A percentile compares a stretch with the other conserved stretches of the same genome.
Conservation (phyloP, 53 echinoderm and acorn worm species). For the Glandiceps talaboti region DNA sequence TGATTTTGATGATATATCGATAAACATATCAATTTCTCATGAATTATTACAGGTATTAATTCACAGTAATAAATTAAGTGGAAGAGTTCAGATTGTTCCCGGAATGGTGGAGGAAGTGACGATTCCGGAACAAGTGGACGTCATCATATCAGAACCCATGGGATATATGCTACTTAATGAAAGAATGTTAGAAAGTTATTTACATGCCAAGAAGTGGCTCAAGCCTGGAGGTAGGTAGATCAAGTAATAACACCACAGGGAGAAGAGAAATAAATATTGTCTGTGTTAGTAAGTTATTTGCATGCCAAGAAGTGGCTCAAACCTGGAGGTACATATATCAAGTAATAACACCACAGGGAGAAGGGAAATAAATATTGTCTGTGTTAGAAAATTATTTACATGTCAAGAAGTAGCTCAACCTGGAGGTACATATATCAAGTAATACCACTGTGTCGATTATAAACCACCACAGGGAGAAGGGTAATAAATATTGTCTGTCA, state of each 20-base stretch:
- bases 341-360: too few relatives aligned
- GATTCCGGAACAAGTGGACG: constrained; percentile 81
- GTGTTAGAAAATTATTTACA: constrained; percentile 92
- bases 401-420: constrained; percentile 92
- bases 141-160: constrained; percentile 94
- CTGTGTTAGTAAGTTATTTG: constrained; percentile 90
- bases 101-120: constrained; percentile 86
- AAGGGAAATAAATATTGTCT: too few relatives aligned
- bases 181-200: constrained; percentile 91
- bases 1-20: too few relatives aligned
- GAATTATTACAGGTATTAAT: constrained; percentile 45
- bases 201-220: constrained; percentile 96
- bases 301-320: constrained; percentile 98
- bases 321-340: constrained; percentile 89
- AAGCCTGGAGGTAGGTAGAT: constrained; percentile 64
- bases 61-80: constrained; percentile 66
- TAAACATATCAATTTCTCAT: too few relatives aligned
- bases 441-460: too few relatives aligned
- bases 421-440: too few relatives aligned
- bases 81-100: constrained; percentile 64
- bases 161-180: constrained; percentile 99
- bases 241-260: too few relatives aligned
- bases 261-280: too few relatives aligned
- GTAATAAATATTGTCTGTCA: too few relatives aligned
- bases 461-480: too few relatives aligned